Base-by-base conservation (phyloP, 2,888 invertebrate species). In the Chydorus sphaericus region DNA sequence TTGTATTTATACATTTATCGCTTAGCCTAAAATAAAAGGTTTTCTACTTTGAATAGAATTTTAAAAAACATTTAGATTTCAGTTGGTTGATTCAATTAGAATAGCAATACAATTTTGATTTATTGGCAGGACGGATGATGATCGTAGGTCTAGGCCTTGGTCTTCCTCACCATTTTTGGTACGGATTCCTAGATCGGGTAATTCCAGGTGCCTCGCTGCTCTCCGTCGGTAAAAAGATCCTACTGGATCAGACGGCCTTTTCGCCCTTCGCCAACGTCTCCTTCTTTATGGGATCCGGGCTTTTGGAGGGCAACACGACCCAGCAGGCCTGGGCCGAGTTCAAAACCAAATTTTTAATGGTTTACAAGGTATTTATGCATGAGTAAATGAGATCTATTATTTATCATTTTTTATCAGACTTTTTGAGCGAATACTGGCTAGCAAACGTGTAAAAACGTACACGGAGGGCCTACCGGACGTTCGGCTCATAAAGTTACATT, bases 121-220 rank as follows among this genome's bases (percentile, higher is more conserved):
- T 26, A 26, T 26, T 79, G 73, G 67, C 75, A 77, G 82, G 70
- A 57, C 77, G 86, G 59, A 90, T 93, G 85, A 78, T 82, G 59
- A 66, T 78, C 10, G 81, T 89, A 48, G 93, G 93, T 0, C 68
- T 83, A 4, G 62, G 77, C 0, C 77, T 85, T 68, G 93, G 93
- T 1, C 85, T 90, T 1, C 65, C 71, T 11, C 87, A 89, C 68
- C 92, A 93, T 71, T 81, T 77, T 64, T 91, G 88, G 70, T 94
- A 94, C 69, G 68, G 74, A 48, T 75, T 83, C 65, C 75, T 92
- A 62, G 89, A 90, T 61, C 75, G 71, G 66, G 59, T 74, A 10
- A 65, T 82, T 59, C 85, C 85, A 3, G 78, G 77, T 52, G 73
- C 71, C 51, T 73, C 74, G 58, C 62, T 77, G 2, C 69, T 67